phyloP scores from a whole-genome alignment of 2,888 invertebrate species.

The Rosalia funebris region DNA sequence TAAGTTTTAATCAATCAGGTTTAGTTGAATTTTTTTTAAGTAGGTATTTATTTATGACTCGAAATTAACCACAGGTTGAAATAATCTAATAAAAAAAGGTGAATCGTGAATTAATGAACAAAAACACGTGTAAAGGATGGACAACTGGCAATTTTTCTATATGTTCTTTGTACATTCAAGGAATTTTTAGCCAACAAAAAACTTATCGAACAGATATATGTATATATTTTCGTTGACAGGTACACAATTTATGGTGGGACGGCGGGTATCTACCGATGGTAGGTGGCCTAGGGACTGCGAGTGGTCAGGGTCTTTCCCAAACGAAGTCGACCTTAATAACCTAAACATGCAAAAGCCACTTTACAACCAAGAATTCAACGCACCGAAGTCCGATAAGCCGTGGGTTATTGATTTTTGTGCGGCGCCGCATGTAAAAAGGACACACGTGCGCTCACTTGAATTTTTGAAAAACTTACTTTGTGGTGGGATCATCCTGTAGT shows the following conservation, averaged over 20 bases:
- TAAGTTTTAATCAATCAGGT: too few relatives aligned
- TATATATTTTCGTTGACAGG: constrained; percentile 11
- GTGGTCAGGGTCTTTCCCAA: constrained; percentile 36
- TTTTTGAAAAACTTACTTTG: constrained; percentile 50
- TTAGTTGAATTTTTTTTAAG: too few relatives aligned
- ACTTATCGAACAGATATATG: too few relatives aligned
- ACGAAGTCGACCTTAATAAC: constrained; percentile 17
- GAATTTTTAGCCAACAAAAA: too few relatives aligned
- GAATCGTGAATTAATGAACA: too few relatives aligned
- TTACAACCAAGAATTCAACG: constrained; percentile 26
- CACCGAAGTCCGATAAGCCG: constrained; percentile 16
- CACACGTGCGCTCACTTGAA: constrained; percentile 36
- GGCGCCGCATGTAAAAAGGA: constrained; percentile 34
- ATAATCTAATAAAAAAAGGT: too few relatives aligned
- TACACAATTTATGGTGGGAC: constrained; percentile 16
- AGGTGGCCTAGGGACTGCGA: constrained; percentile 30
- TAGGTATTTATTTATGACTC: too few relatives aligned
- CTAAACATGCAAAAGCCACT: constrained; percentile 20
- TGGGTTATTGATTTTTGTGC: constrained; percentile 38
- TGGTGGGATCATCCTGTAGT: constrained; percentile 59
- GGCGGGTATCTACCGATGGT: too few relatives aligned
- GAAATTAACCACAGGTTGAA: too few relatives aligned
- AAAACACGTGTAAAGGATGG: too few relatives aligned
- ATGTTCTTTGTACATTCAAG: too few relatives aligned
- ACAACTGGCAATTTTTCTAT: too few relatives aligned